Percentiles rank a stretch among this genome's conserved stretches.
Conservation (phyloP, 2,113 vertebrate genomes). For the Morone chrysops region DNA sequence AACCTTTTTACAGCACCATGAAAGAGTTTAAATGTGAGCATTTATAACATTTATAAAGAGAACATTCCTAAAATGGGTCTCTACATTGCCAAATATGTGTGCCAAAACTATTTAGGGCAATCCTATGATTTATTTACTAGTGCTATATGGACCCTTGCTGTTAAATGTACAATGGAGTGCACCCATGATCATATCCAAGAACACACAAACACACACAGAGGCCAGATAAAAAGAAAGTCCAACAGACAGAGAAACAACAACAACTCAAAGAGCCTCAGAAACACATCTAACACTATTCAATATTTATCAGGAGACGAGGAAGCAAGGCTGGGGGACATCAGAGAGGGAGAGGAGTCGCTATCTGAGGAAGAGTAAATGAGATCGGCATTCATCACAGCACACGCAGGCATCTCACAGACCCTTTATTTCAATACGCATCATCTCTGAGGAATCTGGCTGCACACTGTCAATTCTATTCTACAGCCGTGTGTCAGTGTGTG, state of each 20-base stretch:
- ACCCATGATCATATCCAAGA: neutral
- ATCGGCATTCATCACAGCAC: slow-evolving; percentile 41
- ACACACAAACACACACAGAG: neutral
- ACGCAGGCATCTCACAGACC: neutral
- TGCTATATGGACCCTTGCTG: neutral
- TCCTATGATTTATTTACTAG: neutral
- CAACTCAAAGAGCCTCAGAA: slow-evolving; percentile 17
- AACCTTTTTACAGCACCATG: slow-evolving; percentile 1
- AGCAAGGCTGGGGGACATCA: slow-evolving; percentile 15
- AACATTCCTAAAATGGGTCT: neutral
- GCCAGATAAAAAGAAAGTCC: slow-evolving; percentile 2
- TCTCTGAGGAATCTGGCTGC: slow-evolving; percentile 22
- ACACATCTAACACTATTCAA: slow-evolving; percentile 25
- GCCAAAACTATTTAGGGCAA: neutral
- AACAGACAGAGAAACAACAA: slow-evolving; percentile 39
- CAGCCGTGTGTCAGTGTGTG: neutral
- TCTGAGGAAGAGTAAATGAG: slow-evolving; percentile 58
- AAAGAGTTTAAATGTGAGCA: neutral
- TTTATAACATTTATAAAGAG: neutral
- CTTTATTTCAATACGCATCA: slow-evolving; percentile 39
- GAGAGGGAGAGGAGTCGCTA: slow-evolving; percentile 32
- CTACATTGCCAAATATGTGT: neutral
- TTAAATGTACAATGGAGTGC: neutral
- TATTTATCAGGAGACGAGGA: slow-evolving; percentile 44
- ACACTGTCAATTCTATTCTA: slow-evolving; percentile 24